Evolutionary conservation across 2,888 invertebrate species (phyloP), one percentile per base, ranked within the genome.

Genomic region (Linyphia triangularis): DNA sequence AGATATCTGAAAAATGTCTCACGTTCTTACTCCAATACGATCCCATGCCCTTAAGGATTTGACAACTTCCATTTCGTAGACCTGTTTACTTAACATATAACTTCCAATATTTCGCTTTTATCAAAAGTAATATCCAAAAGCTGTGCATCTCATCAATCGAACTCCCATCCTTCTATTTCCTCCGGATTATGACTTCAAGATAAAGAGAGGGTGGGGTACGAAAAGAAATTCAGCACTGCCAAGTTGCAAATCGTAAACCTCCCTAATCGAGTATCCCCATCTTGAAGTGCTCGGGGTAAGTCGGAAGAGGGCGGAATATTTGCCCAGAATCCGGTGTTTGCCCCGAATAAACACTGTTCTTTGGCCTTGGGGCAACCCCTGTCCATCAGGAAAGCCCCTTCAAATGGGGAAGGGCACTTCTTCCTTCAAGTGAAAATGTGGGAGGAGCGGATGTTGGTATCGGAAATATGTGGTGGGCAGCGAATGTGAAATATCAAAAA

Each of bases 181-280:
- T 63, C 28, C 9, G 63, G 63, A 22, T 26, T 16, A 63, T 16
- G 51, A 51, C 13, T 51, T n/a, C 51, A 16, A 19, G 26, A 24
- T 63, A 26, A 13, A 57, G 30, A 73, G 19, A 57, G 33, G 26
- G 61, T 1, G 19, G 16, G 19, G 10, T 28, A 28, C 5, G 19
- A 51, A 37, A 16, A 13, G 22, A 33, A n/a, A 72, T n/a, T 26
- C 57, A 63, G 9, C 63, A 57, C 28, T 73, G 73, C 73, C 28
- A 30, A 57, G 73, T 73, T 73, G 57, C 73, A 73, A 73, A 73
- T 73, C 73, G 63, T 63, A 77, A 77, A 63, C 77, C 63, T 24
- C 40, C 61, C 77, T 77, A 77, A 77, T 77, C 77, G 77, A 77
- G 77, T 63, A 63, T 40, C 77, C 61, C 16, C 33, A 67, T 67